Percentiles rank a stretch among this genome's conserved stretches.
Evolutionary conservation across 2,113 vertebrate species (phyloP).

Genomic region (Platichthys stellatus): DNA sequence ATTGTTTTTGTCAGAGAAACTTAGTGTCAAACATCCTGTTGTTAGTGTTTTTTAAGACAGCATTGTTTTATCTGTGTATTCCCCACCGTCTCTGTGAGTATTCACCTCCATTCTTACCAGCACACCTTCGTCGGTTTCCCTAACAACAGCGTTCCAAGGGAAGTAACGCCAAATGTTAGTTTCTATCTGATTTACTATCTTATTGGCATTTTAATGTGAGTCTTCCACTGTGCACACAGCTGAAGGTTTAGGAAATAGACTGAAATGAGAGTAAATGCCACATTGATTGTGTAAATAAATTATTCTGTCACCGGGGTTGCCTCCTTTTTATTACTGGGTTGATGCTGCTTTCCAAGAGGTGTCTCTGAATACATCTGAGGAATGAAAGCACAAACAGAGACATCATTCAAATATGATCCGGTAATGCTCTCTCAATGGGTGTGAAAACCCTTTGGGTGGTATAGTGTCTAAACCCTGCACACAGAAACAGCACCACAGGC

Average conservation of each 20-base stretch:
- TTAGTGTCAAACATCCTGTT: neutral
- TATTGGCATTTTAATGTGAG: constrained; percentile 40
- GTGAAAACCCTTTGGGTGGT: neutral
- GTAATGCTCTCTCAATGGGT: constrained; percentile 18
- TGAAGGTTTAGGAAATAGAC: constrained; percentile 32
- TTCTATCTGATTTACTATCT: constrained; percentile 47
- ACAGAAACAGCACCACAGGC: neutral
- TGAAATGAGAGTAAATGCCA: constrained; percentile 45
- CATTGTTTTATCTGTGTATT: neutral
- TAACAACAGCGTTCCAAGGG: neutral
- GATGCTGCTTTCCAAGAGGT: constrained; percentile 22
- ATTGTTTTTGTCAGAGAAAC: neutral
- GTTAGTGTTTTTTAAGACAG: constrained; percentile 10
- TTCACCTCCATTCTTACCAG: constrained; percentile 21
- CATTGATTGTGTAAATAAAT: constrained; percentile 49
- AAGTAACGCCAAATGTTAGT: constrained; percentile 29
- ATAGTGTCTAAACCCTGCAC: neutral
- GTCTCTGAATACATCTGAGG: neutral
- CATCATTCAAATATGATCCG: constrained; percentile 19
- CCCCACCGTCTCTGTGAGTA: neutral
- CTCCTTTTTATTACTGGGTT: constrained; percentile 11
- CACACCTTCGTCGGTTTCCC: neutral
- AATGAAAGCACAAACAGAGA: constrained; percentile 32
- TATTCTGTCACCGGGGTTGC: constrained; percentile 28
- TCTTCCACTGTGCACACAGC: constrained; percentile 18